Evolutionary conservation across 37 sponge, comb jelly and placozoan species (phyloP), one percentile per base, ranked within the genome.

Genomic region (Ephydatia muelleri): DNA sequence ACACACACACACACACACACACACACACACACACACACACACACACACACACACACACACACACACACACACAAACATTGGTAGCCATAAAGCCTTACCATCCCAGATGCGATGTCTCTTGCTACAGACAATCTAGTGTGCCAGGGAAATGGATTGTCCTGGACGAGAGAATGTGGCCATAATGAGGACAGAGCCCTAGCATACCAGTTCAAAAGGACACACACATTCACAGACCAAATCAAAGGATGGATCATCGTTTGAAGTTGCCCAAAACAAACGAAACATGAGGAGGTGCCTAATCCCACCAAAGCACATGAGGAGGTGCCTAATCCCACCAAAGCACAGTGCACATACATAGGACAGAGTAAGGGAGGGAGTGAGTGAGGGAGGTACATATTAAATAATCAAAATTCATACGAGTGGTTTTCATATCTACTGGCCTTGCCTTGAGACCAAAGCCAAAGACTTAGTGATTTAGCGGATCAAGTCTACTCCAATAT

Each of bases 81-180:
- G 6, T 6, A 57, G 57, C 6, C 16, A 21, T 21, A 14, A 43
- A 8, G 4, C 35, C 90, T 77, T 35, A 96, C 97, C 97, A 96
- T 96, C 66, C 97, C 97, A 76, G 92, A 86, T n/a, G 97, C 83
- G 49, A 96, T 88, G 74, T 96, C 97, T 79, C 89, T 79, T 22
- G 94, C 94, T 72, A 96, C 90, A 19, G 75, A 71, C 11, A 93
- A 40, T 34, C 94, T 70, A 27, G 72, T 65, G 23, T 66, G 37
- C 96, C 91, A 73, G 5, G 74, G 74, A 35, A 73, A 73, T 2
- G 74, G 28, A 34, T 73, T 73, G 32, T 73, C 74, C 74, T 73
- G 74, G 74, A 27, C 21, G 3, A 27, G 37, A 1, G 16, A 21
- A 11, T 14, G 57, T 1, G 57, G 57, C 0, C 57, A 57, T 57